These are phyloP conservation scores for Elymnias hypermnestra DNA, from an alignment of 1,140 invertebrate genomes.

Conservation along the genomic window DNA sequence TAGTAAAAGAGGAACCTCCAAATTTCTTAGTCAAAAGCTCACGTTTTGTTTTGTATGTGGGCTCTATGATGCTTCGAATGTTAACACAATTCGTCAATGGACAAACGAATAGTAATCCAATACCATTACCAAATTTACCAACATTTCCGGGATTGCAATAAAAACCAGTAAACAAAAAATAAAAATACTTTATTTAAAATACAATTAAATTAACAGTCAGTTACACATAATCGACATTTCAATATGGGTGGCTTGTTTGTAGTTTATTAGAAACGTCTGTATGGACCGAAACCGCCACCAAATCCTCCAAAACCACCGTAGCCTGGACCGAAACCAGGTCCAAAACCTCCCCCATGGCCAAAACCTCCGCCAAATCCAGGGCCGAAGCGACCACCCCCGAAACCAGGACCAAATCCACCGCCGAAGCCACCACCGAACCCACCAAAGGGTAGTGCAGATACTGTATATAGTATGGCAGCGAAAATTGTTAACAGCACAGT, in stretches of 20 bases:
- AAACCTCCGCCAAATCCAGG: too few relatives aligned
- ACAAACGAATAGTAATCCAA: slow-evolving; percentile 10
- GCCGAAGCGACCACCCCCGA: not conserved
- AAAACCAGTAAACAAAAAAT: too few relatives aligned
- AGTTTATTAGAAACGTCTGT: too few relatives aligned
- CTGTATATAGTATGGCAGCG: too few relatives aligned
- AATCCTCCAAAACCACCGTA: slow-evolving; percentile 4
- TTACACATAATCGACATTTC: too few relatives aligned
- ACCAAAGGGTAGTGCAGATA: too few relatives aligned
- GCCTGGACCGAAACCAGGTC: slow-evolving; percentile 1
- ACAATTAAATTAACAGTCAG: too few relatives aligned
- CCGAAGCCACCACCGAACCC: slow-evolving; percentile 2
- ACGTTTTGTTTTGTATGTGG: slow-evolving; percentile 34
- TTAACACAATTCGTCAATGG: slow-evolving; percentile 29
- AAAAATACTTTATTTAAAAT: too few relatives aligned
- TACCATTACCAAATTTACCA: slow-evolving; percentile 14
- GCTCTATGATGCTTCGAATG: slow-evolving; percentile 35
- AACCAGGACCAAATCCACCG: not conserved
- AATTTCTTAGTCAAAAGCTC: slow-evolving; percentile 36
- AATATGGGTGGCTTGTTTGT: too few relatives aligned
- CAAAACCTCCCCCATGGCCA: slow-evolving; percentile 2
- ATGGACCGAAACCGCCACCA: slow-evolving; percentile 1
- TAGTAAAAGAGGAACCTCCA: slow-evolving; percentile 22
- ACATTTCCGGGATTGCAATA: slow-evolving; percentile 9
- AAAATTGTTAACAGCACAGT: too few relatives aligned